Base-by-base conservation (phyloP, 1,140 invertebrate genomes). In the Leptinotarsa undecemlineata region DNA sequence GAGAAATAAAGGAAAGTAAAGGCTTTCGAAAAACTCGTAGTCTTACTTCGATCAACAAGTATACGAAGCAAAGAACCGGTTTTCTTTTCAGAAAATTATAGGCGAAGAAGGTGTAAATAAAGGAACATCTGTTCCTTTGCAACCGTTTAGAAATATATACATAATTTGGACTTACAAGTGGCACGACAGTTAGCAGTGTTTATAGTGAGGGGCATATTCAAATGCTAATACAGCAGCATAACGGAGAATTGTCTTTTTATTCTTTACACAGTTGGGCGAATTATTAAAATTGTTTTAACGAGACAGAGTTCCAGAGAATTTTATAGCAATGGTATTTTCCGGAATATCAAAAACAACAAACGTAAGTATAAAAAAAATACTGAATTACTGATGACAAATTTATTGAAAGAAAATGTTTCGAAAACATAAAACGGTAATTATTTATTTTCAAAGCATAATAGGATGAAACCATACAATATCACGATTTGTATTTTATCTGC, bases 71-170 rank as follows among this genome's bases (percentile, higher is more conserved):
- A 6, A 57, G 51, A 57, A 57, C 51, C 51, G 17, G 51, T 57
- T 19, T 8, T 8, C 15, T 57, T 19, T 15, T n/a, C 15, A 19
- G n/a, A 57, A 57, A 64, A 64, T 19, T 20, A 21, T 8, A 21
- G 4, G 21, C 23, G 15, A 64, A 64, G 23, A 20, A 64, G 62
- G 62, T 20, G 23, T 20, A 26, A 13, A 15, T 64, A 26, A 64
- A 64, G 20, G 62, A 64, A 64, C 62, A 64, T 26, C 62, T 64
- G 62, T 64, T 64, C 62, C 15, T 64, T 64, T 19, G 8, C 26
- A 64, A 64, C 17, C 62, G 5, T 15, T 64, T 57, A 57, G n/a
- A 57, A 57, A 17, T 15, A 20, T 64, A 64, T 21, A 21, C 20
- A 64, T 26, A 64, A 64, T 26, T 64, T 26, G 4, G 62, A 21